Base-by-base conservation (phyloP, 2,113 vertebrate genomes). In the Passer domesticus region DNA sequence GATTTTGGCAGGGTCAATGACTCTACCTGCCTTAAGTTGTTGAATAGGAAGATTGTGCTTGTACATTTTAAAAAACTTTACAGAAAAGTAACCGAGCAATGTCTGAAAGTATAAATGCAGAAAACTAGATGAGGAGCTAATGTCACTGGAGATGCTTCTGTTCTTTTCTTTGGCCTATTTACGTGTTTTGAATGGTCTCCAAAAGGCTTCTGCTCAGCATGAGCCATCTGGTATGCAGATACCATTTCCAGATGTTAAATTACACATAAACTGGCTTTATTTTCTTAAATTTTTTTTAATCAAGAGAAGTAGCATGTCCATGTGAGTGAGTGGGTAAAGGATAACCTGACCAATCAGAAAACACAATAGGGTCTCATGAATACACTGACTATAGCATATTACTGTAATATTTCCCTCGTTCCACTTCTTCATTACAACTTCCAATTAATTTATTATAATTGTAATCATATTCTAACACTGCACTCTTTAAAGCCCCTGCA, bases 171-270 rank as follows among this genome's bases (percentile, higher is more conserved):
- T 81, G 35, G 55, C 86, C 83, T 83, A 93, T 89, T 92, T 88
- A 68, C 19, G 15, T 69, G 41, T 63, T 49, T 86, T 92, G 88
- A 95, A 92, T 6, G 8, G 83, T 62, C 5, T 93, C 68, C 93
- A 90, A 74, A 90, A 94, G 44, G 60, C 88, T 88, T 85, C 56
- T 86, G 79, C 72, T 90, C 64, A 92, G 59, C 35, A 31, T 56
- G 37, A 11, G 18, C 60, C 72, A 81, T 86, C 83, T 93, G 95
- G 68, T 60, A 75, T 31, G 41, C 60, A 93, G 76, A 95, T 59
- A 79, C 31, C 55, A 64, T 60, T 94, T 96, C 79, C 85, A 93
- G 83, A 94, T 94, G 88, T 91, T 81, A 86, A 64, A 90, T 56
- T 90, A 91, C 79, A 89, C 22, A 80, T 39, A 90, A 93, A 89